phyloP scores from a whole-genome alignment of 2,888 invertebrate genomes.

The Heliconius ethilla region DNA sequence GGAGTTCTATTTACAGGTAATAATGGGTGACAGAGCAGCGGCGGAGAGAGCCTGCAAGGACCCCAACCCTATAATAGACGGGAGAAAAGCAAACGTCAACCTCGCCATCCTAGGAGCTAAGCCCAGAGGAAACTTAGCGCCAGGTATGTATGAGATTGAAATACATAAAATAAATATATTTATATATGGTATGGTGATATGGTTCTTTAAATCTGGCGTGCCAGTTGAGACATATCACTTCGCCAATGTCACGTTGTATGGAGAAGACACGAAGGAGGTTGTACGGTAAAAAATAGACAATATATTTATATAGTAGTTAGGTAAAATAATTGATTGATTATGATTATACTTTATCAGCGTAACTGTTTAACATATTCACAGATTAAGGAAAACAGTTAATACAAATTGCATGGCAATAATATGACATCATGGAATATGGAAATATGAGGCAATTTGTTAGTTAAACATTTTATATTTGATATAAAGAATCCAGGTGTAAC shows the following conservation, averaged over 20 bases:
- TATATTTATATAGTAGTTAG: not conserved
- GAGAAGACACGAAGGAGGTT: too few relatives aligned
- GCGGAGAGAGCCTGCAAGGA: conserved; percentile 98
- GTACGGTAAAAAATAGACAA: too few relatives aligned
- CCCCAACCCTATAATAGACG: conserved; percentile 99
- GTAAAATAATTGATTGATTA: not conserved
- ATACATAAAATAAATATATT: not conserved
- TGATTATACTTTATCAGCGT: not conserved
- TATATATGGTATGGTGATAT: too few relatives aligned
- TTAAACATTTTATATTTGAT: not conserved
- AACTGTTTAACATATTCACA: not conserved
- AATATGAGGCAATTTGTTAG: not conserved
- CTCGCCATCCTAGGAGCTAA: conserved; percentile 98
- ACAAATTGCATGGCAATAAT: conserved; percentile 18
- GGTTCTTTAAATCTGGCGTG: too few relatives aligned
- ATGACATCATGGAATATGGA: not conserved
- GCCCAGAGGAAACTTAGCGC: conserved; percentile 93
- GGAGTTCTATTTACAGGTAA: conserved; percentile 88
- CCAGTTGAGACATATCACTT: too few relatives aligned
- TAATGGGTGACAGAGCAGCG: conserved; percentile 97
- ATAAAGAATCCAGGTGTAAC: not conserved
- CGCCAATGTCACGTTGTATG: too few relatives aligned
- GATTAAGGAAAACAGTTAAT: conserved; percentile 19
- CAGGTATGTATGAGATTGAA: conserved; percentile 75
- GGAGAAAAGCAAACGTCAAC: conserved; percentile 98